phyloP scores from a whole-genome alignment of 2,888 invertebrate species.

The Drosophila austrosaltans region DNA sequence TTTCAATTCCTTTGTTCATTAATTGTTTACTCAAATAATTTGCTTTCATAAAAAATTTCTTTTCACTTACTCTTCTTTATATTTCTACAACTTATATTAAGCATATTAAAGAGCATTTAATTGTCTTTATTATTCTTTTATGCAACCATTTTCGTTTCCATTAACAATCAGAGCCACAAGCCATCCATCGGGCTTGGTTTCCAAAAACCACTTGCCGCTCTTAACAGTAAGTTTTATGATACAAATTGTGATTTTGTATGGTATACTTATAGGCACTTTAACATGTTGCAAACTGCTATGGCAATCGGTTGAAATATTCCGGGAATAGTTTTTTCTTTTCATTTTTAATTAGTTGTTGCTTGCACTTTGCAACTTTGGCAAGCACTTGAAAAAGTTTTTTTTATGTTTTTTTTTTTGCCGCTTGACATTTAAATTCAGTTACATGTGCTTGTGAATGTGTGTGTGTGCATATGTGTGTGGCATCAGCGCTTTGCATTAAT shows the following conservation, averaged over 20 bases:
- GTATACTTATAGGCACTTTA: constrained; percentile 42
- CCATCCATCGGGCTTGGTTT: constrained; percentile 10
- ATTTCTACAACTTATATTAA: no score
- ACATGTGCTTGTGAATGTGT: constrained; percentile 4
- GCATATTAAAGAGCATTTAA: not conserved
- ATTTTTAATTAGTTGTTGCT: constrained; percentile 56
- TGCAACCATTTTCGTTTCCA: not conserved
- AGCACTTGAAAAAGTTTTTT: constrained; percentile 48
- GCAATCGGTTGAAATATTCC: constrained; percentile 16
- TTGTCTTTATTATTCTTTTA: not conserved
- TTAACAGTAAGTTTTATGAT: constrained; percentile 24
- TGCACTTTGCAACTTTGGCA: constrained; percentile 55
- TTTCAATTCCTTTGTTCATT: no score
- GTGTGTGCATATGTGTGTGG: constrained; percentile 20
- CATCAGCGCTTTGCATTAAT: constrained; percentile 44
- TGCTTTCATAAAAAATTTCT: no score
- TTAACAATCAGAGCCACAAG: constrained; percentile 6
- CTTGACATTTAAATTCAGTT: constrained; percentile 56
- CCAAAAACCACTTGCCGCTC: not conserved
- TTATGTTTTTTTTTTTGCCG: constrained; percentile 27
- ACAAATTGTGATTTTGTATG: constrained; percentile 34
- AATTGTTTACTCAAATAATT: no score
- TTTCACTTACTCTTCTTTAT: no score
- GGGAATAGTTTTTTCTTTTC: constrained; percentile 16
- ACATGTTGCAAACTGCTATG: constrained; percentile 35